Conservation (phyloP, 1,140 invertebrate species). For the Drosophila hydei region DNA sequence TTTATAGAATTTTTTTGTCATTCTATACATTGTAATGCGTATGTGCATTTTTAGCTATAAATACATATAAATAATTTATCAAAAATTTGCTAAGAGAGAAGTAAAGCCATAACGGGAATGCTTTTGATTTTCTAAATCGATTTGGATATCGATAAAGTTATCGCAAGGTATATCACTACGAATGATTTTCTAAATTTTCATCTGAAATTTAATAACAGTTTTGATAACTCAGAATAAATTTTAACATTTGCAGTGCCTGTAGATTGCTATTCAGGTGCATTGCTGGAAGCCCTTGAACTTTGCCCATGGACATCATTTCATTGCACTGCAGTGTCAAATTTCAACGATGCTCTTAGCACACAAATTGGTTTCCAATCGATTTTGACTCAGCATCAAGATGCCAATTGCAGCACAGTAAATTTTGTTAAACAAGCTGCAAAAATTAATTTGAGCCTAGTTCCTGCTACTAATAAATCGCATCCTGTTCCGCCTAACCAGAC, state of each 20-base stretch:
- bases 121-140: no score
- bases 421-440: slow-evolving; percentile 2
- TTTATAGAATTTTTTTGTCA: slow-evolving; percentile 2
- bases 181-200: no score
- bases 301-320: not conserved
- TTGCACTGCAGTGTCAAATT: not conserved
- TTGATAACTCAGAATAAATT: no score
- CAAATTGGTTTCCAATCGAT: slow-evolving; percentile 30
- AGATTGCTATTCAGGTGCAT: not conserved
- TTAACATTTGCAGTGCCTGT: no score
- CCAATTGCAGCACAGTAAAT: slow-evolving; percentile 15
- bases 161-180: no score
- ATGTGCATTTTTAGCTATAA: no score
- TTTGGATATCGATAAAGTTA: no score
- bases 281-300: not conserved
- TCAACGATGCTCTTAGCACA: slow-evolving; percentile 7
- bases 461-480: slow-evolving; percentile 16
- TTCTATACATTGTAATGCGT: no score
- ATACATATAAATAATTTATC: no score
- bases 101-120: no score
- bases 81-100: no score
- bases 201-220: no score
- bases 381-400: slow-evolving; percentile 16
- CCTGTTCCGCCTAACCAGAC: slow-evolving; percentile 3
- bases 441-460: slow-evolving; percentile 36